Conservation (phyloP, 2,888 invertebrate species). For the Strigamia crassipes region DNA sequence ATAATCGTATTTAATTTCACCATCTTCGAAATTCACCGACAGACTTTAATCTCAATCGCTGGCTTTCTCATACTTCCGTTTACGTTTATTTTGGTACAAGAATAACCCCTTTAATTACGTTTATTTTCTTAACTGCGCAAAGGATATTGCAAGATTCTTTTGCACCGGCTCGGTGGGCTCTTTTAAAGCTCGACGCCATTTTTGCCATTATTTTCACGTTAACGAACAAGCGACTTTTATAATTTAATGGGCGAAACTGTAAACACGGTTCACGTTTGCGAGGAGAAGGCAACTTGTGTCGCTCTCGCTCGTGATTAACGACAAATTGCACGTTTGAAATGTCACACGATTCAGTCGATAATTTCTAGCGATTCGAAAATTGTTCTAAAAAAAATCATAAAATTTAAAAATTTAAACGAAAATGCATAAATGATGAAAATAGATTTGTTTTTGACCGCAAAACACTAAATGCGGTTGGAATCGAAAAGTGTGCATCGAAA, state of each 20-base stretch:
- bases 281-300: neutral
- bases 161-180: neutral
- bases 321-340: constrained; percentile 5
- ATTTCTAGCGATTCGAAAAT: neutral
- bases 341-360: constrained; percentile 27
- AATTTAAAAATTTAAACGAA: too few relatives aligned
- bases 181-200: neutral
- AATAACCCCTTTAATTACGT: constrained; percentile 37
- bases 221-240: neutral
- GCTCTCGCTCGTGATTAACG: constrained; percentile 2
- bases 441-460: too few relatives aligned
- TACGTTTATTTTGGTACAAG: constrained; percentile 26
- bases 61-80: constrained; percentile 14
- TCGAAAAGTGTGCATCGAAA: too few relatives aligned
- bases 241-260: constrained; percentile 10
- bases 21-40: neutral
- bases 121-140: constrained; percentile 12
- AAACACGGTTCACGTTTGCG: constrained; percentile 10
- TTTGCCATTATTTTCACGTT: neutral
- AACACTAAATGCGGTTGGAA: too few relatives aligned
- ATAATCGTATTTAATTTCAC: neutral
- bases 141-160: constrained; percentile 21
- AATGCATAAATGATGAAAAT: too few relatives aligned
- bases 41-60: neutral
- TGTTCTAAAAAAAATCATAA: neutral